Percentiles rank a stretch among this genome's conserved stretches.
These are phyloP conservation scores for Ophion costatus DNA, from an alignment of 2,888 invertebrate genomes.

Conservation along the genomic window DNA sequence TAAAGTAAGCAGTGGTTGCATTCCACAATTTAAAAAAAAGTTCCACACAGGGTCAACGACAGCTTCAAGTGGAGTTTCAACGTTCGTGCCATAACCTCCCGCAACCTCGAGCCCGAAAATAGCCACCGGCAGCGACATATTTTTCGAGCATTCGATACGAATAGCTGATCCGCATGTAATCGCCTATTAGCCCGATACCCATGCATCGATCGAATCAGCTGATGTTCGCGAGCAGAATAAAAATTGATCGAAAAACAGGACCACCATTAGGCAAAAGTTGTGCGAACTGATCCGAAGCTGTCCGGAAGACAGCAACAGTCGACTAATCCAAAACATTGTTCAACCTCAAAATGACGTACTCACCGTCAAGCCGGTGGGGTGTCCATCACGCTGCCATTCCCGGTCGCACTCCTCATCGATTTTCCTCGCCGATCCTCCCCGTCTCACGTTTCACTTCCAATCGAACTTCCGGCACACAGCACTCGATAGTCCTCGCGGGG, in stretches of 20 bases:
- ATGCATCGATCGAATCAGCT: too few species aligned
- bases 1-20: neutral
- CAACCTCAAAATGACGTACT: constrained; percentile 16
- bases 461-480: constrained; percentile 31
- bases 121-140: neutral
- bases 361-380: constrained; percentile 34
- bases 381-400: constrained; percentile 32
- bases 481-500: constrained; percentile 5
- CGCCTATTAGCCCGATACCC: too few species aligned
- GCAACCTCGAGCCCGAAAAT: neutral
- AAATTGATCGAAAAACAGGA: too few species aligned
- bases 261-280: too few species aligned
- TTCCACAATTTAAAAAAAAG: neutral
- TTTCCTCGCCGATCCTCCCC: constrained; percentile 10
- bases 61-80: neutral
- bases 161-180: too few species aligned
- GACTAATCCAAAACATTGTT: neutral
- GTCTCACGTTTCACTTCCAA: constrained; percentile 33
- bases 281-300: too few species aligned
- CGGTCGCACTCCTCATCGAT: neutral
- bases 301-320: neutral
- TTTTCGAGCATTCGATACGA: neutral
- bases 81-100: neutral
- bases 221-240: too few species aligned
- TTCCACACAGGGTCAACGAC: neutral